Conservation (phyloP, 2,113 vertebrate genomes). For the Origma solitaria region DNA sequence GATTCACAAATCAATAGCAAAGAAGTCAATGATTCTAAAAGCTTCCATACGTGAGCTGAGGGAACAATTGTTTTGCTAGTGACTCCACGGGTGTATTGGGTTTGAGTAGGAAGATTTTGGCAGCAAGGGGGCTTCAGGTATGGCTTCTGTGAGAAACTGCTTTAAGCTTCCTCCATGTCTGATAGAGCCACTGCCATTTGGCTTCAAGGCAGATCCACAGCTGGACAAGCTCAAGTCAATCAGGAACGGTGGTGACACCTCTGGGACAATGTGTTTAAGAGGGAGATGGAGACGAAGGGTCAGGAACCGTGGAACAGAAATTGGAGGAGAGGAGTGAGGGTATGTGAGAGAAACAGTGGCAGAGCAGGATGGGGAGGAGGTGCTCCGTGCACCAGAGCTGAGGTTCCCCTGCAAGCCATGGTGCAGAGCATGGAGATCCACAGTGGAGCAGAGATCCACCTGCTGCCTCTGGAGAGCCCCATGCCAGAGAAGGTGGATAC, state of each 20-base stretch:
- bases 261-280: background rate
- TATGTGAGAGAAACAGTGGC: background rate
- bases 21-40: background rate
- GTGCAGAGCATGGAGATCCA: no score
- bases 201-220: background rate
- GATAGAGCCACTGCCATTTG: background rate
- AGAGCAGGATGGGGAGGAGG: background rate
- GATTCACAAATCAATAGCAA: background rate
- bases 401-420: background rate
- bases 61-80: background rate
- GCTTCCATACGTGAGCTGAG: background rate
- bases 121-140: background rate
- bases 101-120: background rate
- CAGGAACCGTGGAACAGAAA: background rate
- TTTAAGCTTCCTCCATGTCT: background rate
- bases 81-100: background rate
- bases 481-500: fast-evolving
- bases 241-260: background rate
- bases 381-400: background rate
- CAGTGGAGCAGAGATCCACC: background rate
- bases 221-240: background rate
- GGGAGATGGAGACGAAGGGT: background rate
- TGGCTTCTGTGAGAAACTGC: background rate
- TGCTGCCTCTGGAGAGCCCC: background rate
- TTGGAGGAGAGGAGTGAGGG: background rate